Conservation (phyloP, 2,888 invertebrate genomes). For the Melanargia galathea region DNA sequence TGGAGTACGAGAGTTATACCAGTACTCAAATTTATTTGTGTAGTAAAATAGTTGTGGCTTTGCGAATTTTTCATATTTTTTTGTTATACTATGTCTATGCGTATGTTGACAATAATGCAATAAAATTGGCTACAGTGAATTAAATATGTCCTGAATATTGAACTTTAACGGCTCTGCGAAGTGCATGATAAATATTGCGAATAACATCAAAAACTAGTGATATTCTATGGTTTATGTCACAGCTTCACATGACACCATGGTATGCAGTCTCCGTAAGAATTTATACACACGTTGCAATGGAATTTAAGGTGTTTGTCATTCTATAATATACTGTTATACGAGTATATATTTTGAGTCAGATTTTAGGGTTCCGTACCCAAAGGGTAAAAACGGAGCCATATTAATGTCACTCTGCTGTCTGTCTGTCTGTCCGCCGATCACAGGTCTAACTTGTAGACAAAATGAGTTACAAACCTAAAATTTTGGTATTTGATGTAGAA, state of each 20-base stretch:
- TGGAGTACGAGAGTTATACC: not conserved
- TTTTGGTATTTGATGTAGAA: too few relatives aligned
- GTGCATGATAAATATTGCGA: not conserved
- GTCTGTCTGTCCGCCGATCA: too few relatives aligned
- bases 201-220: constrained; percentile 13
- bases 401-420: too few relatives aligned
- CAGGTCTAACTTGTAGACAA: too few relatives aligned
- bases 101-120: too few relatives aligned
- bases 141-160: not conserved
- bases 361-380: too few relatives aligned
- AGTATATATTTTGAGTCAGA: too few relatives aligned
- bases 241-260: constrained; percentile 48
- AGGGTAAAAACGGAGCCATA: too few relatives aligned
- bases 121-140: not conserved
- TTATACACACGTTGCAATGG: constrained; percentile 58
- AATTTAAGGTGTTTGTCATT: constrained; percentile 66
- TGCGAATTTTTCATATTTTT: constrained; percentile 1
- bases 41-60: not conserved
- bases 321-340: constrained; percentile 43
- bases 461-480: too few relatives aligned
- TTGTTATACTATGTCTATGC: not conserved
- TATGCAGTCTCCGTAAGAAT: constrained; percentile 55
- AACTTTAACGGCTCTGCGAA: constrained; percentile 23
- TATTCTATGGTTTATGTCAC: constrained; percentile 55
- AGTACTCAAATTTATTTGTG: not conserved